A percentile compares a stretch with the other conserved stretches of the same genome.
Evolutionary conservation across 2,888 invertebrate genomes (phyloP).

Genomic region (Nomada goodeniana): DNA sequence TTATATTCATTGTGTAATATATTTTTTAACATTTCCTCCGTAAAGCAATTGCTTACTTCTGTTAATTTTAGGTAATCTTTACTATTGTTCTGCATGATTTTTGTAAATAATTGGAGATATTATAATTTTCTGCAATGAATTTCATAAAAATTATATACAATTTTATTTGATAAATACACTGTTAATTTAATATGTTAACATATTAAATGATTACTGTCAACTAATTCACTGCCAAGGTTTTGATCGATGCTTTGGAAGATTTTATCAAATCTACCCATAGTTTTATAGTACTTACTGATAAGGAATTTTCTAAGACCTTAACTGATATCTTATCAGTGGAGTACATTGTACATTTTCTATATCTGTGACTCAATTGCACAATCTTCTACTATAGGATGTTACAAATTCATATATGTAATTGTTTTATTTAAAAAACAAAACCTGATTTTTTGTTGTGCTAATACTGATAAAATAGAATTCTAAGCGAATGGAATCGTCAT

Average conservation of each 20-base stretch:
- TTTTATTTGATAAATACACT: no score
- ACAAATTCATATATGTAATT: background rate
- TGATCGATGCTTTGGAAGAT: background rate
- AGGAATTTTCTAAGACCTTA: background rate
- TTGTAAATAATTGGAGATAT: background rate
- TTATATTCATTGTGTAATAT: constrained; percentile 82
- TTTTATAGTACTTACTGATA: constrained; percentile 3
- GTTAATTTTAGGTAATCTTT: constrained; percentile 58
- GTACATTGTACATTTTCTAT: background rate
- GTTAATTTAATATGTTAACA: no score
- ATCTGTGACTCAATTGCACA: background rate
- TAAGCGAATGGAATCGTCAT: no score
- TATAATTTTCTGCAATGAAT: background rate
- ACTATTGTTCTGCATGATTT: background rate
- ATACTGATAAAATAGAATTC: no score
- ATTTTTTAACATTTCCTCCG: constrained; percentile 82
- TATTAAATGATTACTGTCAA: background rate
- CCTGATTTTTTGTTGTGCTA: no score
- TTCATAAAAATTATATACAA: background rate
- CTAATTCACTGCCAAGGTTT: constrained; percentile 11
- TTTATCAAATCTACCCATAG: background rate
- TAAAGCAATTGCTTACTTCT: constrained; percentile 80
- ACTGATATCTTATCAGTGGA: constrained; percentile 3
- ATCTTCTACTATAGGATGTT: background rate
- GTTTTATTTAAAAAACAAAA: background rate